These are phyloP conservation scores for Microcebus jonahi DNA, from an alignment of 2,113 vertebrate species.

Conservation along the genomic window DNA sequence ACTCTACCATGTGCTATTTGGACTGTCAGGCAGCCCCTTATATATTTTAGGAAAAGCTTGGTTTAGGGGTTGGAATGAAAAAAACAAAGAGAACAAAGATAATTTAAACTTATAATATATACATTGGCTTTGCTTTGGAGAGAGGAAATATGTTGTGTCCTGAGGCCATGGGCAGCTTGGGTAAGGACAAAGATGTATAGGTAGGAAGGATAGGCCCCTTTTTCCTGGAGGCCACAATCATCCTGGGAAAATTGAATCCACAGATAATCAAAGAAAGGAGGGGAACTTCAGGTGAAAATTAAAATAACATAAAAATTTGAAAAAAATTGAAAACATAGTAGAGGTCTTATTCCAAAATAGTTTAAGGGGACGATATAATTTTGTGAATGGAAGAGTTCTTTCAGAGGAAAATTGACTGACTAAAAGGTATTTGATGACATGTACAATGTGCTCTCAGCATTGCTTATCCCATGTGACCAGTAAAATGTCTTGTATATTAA, in stretches of 20 bases:
- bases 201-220: not conserved
- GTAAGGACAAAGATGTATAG: not conserved
- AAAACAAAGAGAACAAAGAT: not conserved
- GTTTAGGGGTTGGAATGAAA: not conserved
- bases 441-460: not conserved
- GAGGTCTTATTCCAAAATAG: not conserved
- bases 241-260: not conserved
- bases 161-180: not conserved
- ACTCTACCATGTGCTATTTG: not conserved
- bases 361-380: not conserved
- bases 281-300: not conserved
- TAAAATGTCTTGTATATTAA: not conserved
- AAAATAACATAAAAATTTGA: not conserved
- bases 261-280: not conserved
- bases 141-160: not conserved
- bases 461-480: not conserved
- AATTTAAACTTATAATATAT: conserved; percentile 12
- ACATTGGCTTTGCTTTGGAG: not conserved
- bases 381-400: not conserved
- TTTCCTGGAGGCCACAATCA: not conserved
- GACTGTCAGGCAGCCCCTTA: not conserved
- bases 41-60: not conserved
- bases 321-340: not conserved
- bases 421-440: not conserved
- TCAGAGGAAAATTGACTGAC: not conserved